Conservation (phyloP, 2,888 invertebrate genomes). For the Plebejus argus region DNA sequence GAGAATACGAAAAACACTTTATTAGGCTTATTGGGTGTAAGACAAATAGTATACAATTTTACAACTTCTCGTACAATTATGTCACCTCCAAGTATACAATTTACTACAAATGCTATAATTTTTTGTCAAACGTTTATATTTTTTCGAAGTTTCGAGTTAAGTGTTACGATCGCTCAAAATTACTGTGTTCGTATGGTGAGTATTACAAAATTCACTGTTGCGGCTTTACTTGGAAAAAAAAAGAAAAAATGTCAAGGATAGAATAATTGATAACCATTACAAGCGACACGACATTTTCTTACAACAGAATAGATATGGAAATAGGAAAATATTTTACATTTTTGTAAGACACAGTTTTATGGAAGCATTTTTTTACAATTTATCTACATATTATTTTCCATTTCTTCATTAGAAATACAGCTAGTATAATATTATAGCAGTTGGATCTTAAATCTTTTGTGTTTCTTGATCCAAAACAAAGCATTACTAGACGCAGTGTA, state of each 20-base stretch:
- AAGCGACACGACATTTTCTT: conserved; percentile 17
- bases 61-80: conserved; percentile 31
- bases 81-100: conserved; percentile 29
- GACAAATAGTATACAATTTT: conserved; percentile 32
- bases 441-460: background rate
- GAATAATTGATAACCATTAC: conserved; percentile 30
- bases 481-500: no score
- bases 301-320: background rate
- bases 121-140: conserved; percentile 25
- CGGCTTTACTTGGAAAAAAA: conserved; percentile 15
- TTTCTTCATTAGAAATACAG: background rate
- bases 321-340: conserved; percentile 19
- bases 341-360: background rate
- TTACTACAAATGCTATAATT: conserved; percentile 26
- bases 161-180: conserved; percentile 32
- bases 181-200: conserved; percentile 27
- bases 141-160: conserved; percentile 28
- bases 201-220: conserved; percentile 26
- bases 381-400: background rate
- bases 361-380: background rate
- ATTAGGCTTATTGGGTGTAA: conserved; percentile 1
- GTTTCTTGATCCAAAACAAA: background rate
- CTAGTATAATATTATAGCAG: background rate
- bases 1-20: conserved; percentile 15
- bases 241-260: conserved; percentile 26